Percentiles rank a stretch among this genome's conserved stretches.
Conservation (phyloP, 2,113 vertebrate species). For the Todiramphus saurophagus region DNA sequence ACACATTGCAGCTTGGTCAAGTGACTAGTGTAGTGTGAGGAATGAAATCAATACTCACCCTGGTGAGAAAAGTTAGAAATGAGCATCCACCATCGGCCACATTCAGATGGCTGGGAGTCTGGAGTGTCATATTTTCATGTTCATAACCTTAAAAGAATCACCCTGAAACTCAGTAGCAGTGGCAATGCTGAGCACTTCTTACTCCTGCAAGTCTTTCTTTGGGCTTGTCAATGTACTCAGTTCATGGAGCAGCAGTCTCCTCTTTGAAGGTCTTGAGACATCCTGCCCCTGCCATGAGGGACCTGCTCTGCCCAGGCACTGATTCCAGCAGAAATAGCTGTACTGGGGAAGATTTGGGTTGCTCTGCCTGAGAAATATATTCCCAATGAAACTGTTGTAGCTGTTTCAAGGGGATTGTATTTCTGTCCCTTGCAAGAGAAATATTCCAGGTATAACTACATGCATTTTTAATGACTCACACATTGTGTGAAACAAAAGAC, state of each 20-base stretch:
- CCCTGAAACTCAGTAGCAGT: neutral
- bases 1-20: constrained; percentile 25
- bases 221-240: neutral
- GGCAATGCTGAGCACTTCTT: neutral
- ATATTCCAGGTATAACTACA: neutral
- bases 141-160: neutral
- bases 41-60: constrained; percentile 28
- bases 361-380: neutral
- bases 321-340: neutral
- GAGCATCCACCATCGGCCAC: neutral
- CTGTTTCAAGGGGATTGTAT: neutral
- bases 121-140: neutral
- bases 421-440: neutral
- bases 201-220: neutral
- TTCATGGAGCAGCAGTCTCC: neutral
- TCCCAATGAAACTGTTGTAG: neutral
- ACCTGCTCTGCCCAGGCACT: neutral
- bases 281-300: neutral
- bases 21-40: constrained; percentile 24
- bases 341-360: neutral
- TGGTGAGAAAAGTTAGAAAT: constrained; percentile 33
- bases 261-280: neutral
- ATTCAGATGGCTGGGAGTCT: neutral
- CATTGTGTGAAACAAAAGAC: neutral
- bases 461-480: neutral